Percentiles rank a stretch among this genome's conserved stretches.
phyloP scores from a whole-genome alignment of 1,140 invertebrate species.

The Leptopilina boulardi region DNA sequence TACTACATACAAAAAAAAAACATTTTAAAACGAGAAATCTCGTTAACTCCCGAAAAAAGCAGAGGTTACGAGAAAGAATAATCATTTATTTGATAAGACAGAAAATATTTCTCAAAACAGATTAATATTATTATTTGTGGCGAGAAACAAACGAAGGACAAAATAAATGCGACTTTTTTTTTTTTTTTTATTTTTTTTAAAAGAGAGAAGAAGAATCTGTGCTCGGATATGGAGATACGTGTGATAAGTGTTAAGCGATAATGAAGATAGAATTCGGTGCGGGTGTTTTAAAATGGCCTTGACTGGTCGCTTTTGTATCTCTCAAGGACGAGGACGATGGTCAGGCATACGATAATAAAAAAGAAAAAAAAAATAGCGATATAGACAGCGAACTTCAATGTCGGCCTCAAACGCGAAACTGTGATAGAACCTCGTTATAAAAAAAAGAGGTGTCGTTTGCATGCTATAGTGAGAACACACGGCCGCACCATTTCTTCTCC shows the following conservation, averaged over 20 bases:
- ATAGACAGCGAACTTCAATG: constrained; percentile 49
- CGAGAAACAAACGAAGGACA: not conserved
- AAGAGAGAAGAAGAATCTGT: constrained; percentile 15
- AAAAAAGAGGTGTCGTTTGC: constrained; percentile 47
- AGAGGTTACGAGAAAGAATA: not conserved
- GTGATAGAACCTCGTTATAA: constrained; percentile 65
- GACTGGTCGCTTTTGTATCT: constrained; percentile 2
- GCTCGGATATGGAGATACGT: constrained; percentile 22
- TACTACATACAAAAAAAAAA: constrained; percentile 10
- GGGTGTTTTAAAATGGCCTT: constrained; percentile 30
- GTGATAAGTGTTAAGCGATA: constrained; percentile 21
- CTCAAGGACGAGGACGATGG: constrained; percentile 32
- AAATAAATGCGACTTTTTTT: not conserved
- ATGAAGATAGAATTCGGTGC: constrained; percentile 35
- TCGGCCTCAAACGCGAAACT: constrained; percentile 60
- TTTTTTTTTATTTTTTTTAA: no score
- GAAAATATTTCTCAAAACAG: not conserved
- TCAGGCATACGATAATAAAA: constrained; percentile 30
- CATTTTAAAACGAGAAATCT: not conserved
- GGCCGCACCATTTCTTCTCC: constrained; percentile 49
- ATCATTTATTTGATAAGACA: not conserved
- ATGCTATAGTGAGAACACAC: constrained; percentile 52
- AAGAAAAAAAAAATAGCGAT: constrained; percentile 20
- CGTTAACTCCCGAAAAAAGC: not conserved
- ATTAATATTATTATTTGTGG: no score